These are phyloP conservation scores for Augochlora pura DNA, from an alignment of 1,140 invertebrate genomes.

Conservation along the genomic window DNA sequence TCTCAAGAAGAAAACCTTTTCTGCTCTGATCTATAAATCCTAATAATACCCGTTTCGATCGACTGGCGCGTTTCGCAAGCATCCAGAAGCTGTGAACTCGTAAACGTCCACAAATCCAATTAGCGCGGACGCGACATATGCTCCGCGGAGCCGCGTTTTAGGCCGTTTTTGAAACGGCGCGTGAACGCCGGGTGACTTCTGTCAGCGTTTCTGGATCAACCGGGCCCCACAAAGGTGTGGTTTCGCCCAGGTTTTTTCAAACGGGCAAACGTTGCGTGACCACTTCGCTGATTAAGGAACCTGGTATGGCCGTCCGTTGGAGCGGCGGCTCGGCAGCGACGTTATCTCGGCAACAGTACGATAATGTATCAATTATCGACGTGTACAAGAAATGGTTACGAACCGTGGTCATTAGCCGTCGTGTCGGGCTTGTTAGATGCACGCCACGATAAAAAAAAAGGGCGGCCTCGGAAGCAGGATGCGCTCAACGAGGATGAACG, in stretches of 20 bases:
- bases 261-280: constrained; percentile 33
- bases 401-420: too few relatives aligned
- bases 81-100: too few relatives aligned
- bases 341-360: constrained; percentile 18
- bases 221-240: constrained; percentile 17
- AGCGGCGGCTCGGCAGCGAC: too few relatives aligned
- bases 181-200: neutral
- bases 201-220: constrained; percentile 12
- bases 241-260: constrained; percentile 34
- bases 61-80: too few relatives aligned
- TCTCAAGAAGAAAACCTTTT: too few relatives aligned
- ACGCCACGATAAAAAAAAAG: neutral
- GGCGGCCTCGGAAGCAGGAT: neutral
- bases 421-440: neutral
- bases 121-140: too few relatives aligned
- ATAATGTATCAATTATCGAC: constrained; percentile 14
- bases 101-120: too few relatives aligned
- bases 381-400: neutral
- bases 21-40: too few relatives aligned
- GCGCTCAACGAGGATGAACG: neutral
- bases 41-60: too few relatives aligned
- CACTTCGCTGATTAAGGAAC: constrained; percentile 29
- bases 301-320: neutral
- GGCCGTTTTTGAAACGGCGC: too few relatives aligned
- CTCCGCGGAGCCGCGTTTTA: too few relatives aligned